Evolutionary conservation across 92 coral and sea anemone species (phyloP).

Genomic region (Actinostola sp.): DNA sequence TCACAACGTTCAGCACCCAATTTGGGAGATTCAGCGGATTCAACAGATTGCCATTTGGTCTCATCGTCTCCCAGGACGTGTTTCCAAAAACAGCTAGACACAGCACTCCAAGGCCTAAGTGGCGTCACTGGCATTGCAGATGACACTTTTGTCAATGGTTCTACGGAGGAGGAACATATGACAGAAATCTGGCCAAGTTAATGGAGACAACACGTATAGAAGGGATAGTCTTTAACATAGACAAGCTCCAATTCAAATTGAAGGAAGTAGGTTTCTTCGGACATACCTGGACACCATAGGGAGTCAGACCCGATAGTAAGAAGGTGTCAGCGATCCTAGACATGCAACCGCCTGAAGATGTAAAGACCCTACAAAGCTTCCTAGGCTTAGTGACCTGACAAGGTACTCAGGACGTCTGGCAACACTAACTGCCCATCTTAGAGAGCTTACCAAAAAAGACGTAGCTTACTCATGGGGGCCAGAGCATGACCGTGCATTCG

Average conservation of each 20-base stretch:
- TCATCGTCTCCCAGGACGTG: slow-evolving; percentile 33
- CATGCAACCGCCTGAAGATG: too few relatives aligned
- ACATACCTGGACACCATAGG: slow-evolving; percentile 31
- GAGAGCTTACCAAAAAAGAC: slow-evolving; percentile 44
- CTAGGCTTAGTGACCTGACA: slow-evolving; percentile 31
- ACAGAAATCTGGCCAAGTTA: slow-evolving; percentile 19
- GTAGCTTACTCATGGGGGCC: slow-evolving; percentile 38
- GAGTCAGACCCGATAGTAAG: slow-evolving; percentile 41
- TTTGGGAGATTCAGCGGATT: slow-evolving; percentile 24
- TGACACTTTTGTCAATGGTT: slow-evolving; percentile 21
- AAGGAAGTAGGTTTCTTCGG: slow-evolving; percentile 40
- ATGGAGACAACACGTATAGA: slow-evolving; percentile 14
- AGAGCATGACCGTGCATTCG: slow-evolving; percentile 47
- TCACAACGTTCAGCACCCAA: slow-evolving; percentile 25
- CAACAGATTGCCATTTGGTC: slow-evolving; percentile 36
- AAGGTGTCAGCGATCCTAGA: slow-evolving; percentile 44
- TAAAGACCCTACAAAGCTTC: slow-evolving; percentile 41
- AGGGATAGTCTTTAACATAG: slow-evolving; percentile 7
- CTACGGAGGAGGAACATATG: slow-evolving; percentile 38
- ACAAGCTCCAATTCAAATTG: slow-evolving; percentile 34
- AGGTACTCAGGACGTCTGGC: slow-evolving; percentile 41
- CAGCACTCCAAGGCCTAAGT: slow-evolving; percentile 26
- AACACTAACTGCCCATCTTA: slow-evolving; percentile 28
- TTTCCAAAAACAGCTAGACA: slow-evolving; percentile 39
- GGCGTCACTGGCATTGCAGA: slow-evolving; percentile 29